Conservation (phyloP, 2,888 invertebrate genomes). For the Tenthredo scrophulariae region DNA sequence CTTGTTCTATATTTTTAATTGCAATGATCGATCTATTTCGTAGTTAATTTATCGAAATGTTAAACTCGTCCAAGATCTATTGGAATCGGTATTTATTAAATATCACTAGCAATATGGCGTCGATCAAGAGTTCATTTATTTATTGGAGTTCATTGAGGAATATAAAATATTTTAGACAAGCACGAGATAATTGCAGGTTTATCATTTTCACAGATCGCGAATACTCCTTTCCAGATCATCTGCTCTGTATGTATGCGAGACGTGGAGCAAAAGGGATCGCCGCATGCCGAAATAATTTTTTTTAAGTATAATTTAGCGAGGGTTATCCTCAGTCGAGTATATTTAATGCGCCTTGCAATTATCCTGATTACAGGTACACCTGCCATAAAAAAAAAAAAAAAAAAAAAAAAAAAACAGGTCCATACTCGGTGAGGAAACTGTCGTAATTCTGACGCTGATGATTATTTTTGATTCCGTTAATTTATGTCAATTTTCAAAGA, state of each 20-base stretch:
- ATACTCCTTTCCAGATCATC: neutral
- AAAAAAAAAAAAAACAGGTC: neutral
- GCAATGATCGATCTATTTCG: neutral
- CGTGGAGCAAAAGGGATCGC: neutral
- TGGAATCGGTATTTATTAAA: neutral
- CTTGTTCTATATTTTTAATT: neutral
- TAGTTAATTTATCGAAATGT: neutral
- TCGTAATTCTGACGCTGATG: constrained; percentile 6
- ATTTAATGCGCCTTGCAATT: constrained; percentile 22
- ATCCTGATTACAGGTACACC: constrained; percentile 38
- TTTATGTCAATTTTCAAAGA: neutral
- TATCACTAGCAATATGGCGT: neutral
- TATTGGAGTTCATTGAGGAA: neutral
- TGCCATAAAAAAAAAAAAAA: constrained; percentile 6
- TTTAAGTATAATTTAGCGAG: constrained; percentile 7
- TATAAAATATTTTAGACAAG: neutral
- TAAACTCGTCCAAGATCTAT: neutral
- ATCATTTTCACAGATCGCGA: neutral
- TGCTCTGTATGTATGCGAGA: neutral
- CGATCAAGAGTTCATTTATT: neutral
- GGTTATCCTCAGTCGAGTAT: neutral
- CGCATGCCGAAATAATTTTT: constrained; percentile 23
- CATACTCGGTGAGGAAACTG: constrained; percentile 19
- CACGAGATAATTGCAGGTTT: neutral
- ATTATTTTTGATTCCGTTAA: neutral